A percentile compares a stretch with the other conserved stretches of the same genome.
These are phyloP conservation scores for Myotis pilosus DNA, from an alignment of 2,797 vertebrate species.

Conservation along the genomic window DNA sequence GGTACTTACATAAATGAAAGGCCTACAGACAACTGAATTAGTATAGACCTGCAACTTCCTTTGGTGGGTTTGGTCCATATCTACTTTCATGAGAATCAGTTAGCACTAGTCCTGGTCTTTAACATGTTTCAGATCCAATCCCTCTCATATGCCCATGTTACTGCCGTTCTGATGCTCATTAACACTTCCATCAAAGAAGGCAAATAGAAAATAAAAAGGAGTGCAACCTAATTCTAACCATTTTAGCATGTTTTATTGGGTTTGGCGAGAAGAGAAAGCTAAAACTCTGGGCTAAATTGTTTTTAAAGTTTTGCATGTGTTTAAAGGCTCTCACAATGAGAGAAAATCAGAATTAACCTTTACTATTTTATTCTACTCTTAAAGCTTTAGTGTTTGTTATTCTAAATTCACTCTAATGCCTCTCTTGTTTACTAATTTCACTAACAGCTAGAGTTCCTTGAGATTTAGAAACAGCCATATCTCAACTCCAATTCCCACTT, in stretches of 20 bases:
- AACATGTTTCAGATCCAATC: background rate
- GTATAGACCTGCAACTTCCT: background rate
- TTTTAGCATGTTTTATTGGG: background rate
- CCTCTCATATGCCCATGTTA: background rate
- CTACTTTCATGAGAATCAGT: background rate
- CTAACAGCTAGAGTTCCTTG: slow-evolving; percentile 41
- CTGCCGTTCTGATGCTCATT: background rate
- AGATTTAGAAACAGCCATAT: slow-evolving; percentile 33
- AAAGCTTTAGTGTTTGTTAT: slow-evolving; percentile 9
- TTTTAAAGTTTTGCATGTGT: background rate
- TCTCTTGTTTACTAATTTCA: slow-evolving; percentile 9
- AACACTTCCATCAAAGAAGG: background rate
- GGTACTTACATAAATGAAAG: background rate
- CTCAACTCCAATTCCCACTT: background rate
- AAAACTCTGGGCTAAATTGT: background rate
- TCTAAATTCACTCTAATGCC: background rate
- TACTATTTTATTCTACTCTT: background rate
- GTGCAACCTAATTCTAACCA: background rate
- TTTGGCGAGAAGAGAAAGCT: background rate
- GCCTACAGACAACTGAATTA: background rate
- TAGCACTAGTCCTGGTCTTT: background rate
- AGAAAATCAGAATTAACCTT: background rate
- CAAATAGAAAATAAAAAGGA: background rate
- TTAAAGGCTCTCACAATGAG: background rate
- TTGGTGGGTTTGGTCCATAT: background rate